Evolutionary conservation across 1,140 invertebrate species (phyloP), one percentile per base, ranked within the genome.

Genomic region (Drosophila biarmipes): DNA sequence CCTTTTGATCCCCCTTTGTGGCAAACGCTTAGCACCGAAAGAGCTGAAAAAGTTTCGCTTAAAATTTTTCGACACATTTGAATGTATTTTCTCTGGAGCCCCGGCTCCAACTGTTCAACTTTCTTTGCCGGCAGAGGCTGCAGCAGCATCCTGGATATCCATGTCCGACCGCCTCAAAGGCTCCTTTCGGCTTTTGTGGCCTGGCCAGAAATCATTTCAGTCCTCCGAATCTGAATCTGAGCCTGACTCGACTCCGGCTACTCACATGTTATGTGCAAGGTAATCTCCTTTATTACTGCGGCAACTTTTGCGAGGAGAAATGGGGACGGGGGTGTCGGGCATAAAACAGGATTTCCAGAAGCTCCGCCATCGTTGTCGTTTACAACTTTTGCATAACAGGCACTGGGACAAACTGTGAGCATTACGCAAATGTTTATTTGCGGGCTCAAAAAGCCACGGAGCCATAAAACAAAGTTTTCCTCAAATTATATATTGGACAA

Each of bases 211-310:
- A 87, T 87, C 76, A 75, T 87, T 76, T 78, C 58, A 45, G 58
- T 67, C 51, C 46, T 45, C 37, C 38, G 21, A 38, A 55, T 37
- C 67, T 58, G 62, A 21, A 51, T 45, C 19, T 27, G 27, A 24
- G 12, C 27, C 52, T 38, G 38, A 43, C 72, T 37, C 48, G 34
- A 54, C 68, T 61, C 29, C 17, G 45, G 38, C 68, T 46, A 78
- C 71, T 76, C 74, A 75, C 66, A 89, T 89, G 82, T 82, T 86
- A 78, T 86, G 82, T 78, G 78, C 71, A 52, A 87, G 82, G 82
- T 87, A 87, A 87, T 87, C 82, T 87, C 72, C 80, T 87, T 87
- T 87, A 87, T 87, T 87, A 89, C 82, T 87, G 84, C 82, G 82
- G 79, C 84, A 87, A 87, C 84, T 87, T 89, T 89, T 63, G 54